phyloP scores from a whole-genome alignment of 2,888 invertebrate genomes.

The Acronicta alni region DNA sequence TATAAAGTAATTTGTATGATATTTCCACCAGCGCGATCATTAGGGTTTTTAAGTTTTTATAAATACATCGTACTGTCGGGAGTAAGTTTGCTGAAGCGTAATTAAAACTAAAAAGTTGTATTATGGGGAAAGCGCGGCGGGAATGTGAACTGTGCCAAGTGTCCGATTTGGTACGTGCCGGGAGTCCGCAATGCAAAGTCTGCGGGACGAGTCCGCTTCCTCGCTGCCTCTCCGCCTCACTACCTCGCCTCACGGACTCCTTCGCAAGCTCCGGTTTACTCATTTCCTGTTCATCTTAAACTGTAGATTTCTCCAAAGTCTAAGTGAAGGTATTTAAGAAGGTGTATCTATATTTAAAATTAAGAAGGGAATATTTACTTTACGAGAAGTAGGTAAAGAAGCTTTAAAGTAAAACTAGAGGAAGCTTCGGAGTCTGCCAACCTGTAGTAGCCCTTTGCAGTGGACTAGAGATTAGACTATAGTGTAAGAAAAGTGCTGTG shows the following conservation, averaged over 20 bases:
- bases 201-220: conserved; percentile 46
- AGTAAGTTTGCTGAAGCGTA: conserved; percentile 76
- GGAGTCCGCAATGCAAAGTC: conserved; percentile 75
- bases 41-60: conserved; percentile 62
- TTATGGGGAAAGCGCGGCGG: conserved; percentile 73
- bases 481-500: too few species aligned
- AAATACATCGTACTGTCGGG: conserved; percentile 58
- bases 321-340: conserved; percentile 30
- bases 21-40: conserved; percentile 57
- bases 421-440: too few species aligned
- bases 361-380: too few species aligned
- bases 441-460: too few species aligned
- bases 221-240: conserved; percentile 19
- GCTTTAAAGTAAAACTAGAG: background rate
- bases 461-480: too few species aligned
- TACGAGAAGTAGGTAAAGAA: too few species aligned
- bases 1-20: conserved; percentile 58
- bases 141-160: conserved; percentile 84
- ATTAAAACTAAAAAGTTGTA: conserved; percentile 87
- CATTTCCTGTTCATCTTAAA: conserved; percentile 63
- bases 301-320: conserved; percentile 58
- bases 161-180: conserved; percentile 84
- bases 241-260: conserved; percentile 21
- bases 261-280: conserved; percentile 35
- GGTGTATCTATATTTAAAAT: too few species aligned